phyloP scores from a whole-genome alignment of 2,888 invertebrate species.

The Caenorhabditis sinica region DNA sequence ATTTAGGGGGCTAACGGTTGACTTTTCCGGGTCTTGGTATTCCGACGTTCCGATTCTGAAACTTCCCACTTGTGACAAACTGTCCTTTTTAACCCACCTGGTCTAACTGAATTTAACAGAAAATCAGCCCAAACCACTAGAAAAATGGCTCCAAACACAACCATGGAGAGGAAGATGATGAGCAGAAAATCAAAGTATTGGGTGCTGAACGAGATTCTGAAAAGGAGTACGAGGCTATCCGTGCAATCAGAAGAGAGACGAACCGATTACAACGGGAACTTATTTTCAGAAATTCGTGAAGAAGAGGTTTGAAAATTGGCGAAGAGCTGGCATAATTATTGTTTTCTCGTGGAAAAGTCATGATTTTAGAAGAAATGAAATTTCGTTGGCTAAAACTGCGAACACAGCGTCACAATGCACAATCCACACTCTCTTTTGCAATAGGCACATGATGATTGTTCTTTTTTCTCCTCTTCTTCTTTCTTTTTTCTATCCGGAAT shows the following conservation, averaged over 20 bases:
- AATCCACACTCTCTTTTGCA: conserved; percentile 57
- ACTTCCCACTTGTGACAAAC: background rate
- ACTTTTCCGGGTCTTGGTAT: background rate
- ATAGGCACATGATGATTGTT: conserved; percentile 42
- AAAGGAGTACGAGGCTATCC: background rate
- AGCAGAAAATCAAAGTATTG: conserved; percentile 26
- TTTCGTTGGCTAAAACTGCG: conserved; percentile 30
- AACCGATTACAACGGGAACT: conserved; percentile 1
- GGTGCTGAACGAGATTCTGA: conserved; percentile 26
- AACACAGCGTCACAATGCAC: conserved; percentile 53
- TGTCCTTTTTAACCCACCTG: background rate
- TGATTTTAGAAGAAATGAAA: conserved; percentile 21
- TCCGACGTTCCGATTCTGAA: background rate
- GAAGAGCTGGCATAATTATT: conserved; percentile 23
- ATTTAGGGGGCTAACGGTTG: background rate
- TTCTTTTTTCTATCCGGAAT: conserved; percentile 19
- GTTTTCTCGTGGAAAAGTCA: conserved; percentile 17
- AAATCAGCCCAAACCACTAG: conserved; percentile 14
- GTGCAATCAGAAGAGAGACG: background rate
- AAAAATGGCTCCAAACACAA: background rate
- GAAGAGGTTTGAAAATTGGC: conserved; percentile 17
- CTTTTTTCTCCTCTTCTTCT: conserved; percentile 26
- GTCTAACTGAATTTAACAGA: background rate
- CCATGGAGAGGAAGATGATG: background rate
- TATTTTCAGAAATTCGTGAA: conserved; percentile 6